phyloP scores from a whole-genome alignment of 2,113 vertebrate species.

The Oncorhynchus clarkii region DNA sequence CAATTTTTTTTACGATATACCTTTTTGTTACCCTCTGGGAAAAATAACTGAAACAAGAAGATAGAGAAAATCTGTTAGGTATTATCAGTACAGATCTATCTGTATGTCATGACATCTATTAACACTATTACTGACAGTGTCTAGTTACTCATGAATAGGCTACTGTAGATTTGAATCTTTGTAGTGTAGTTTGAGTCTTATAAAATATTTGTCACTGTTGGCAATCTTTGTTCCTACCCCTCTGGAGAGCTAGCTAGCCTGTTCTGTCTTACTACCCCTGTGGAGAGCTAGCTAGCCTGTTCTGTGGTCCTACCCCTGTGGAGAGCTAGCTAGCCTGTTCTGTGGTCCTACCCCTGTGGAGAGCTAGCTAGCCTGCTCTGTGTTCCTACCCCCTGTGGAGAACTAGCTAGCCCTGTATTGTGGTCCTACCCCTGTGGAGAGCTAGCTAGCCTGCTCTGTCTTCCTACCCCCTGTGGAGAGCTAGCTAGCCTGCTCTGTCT shows the following conservation, averaged over 20 bases:
- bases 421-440: no score
- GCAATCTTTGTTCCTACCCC: background rate
- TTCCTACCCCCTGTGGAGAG: no score
- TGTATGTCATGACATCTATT: background rate
- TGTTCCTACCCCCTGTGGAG: no score
- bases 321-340: no score
- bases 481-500: no score
- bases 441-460: no score
- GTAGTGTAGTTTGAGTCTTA: background rate
- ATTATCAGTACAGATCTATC: background rate
- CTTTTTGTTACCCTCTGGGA: constrained; percentile 32
- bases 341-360: no score
- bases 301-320: no score
- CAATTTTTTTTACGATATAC: constrained; percentile 48
- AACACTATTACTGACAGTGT: background rate
- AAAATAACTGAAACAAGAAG: constrained; percentile 35
- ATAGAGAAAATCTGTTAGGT: constrained; percentile 20
- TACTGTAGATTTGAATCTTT: background rate
- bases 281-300: no score
- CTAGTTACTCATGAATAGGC: background rate
- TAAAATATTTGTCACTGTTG: background rate
- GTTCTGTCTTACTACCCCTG: no score
- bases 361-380: no score
- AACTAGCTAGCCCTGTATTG: no score
- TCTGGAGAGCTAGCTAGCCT: background rate